Percentiles rank a stretch among this genome's conserved stretches.
Evolutionary conservation across 2,797 vertebrate genomes (phyloP).

Genomic region (Hozukius guyotensis): DNA sequence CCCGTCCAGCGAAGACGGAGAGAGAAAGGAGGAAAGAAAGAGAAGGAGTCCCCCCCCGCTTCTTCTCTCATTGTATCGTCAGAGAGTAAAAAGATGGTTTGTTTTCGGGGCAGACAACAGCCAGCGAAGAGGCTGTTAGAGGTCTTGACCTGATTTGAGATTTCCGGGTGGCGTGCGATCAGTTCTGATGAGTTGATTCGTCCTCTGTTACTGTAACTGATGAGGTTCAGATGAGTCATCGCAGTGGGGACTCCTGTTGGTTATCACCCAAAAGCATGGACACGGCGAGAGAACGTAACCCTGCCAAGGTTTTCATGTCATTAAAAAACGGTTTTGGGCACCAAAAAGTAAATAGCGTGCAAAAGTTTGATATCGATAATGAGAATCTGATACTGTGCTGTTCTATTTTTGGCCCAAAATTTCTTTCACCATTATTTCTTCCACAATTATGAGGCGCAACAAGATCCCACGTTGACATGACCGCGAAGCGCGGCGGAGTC

Average conservation of each 20-base stretch:
- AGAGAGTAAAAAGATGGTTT: conserved; percentile 44
- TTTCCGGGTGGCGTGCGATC: conserved; percentile 37
- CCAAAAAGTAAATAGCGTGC: conserved; percentile 28
- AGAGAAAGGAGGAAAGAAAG: conserved; percentile 23
- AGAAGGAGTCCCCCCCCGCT: not conserved
- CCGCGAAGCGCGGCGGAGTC: conserved; percentile 19
- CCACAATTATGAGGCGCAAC: conserved; percentile 11
- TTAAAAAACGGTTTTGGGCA: not conserved
- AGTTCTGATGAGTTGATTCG: conserved; percentile 22
- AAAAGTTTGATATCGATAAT: conserved; percentile 22
- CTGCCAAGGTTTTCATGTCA: conserved; percentile 19
- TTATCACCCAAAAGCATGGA: conserved; percentile 19
- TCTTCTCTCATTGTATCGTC: conserved; percentile 39
- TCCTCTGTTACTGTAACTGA: conserved; percentile 42
- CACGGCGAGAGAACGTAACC: not conserved
- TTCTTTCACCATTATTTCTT: conserved; percentile 1
- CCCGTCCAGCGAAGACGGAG: conserved; percentile 54
- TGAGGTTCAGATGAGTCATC: conserved; percentile 39
- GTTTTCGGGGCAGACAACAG: conserved; percentile 33
- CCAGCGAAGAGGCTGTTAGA: conserved; percentile 25
- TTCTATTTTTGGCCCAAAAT: conserved; percentile 26
- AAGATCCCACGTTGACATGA: conserved; percentile 43
- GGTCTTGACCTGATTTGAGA: conserved; percentile 53
- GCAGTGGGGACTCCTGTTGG: conserved; percentile 26
- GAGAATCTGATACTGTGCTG: conserved; percentile 17